These are phyloP conservation scores for Ceyx erithaca DNA, from an alignment of 2,797 vertebrate species.

Conservation along the genomic window DNA sequence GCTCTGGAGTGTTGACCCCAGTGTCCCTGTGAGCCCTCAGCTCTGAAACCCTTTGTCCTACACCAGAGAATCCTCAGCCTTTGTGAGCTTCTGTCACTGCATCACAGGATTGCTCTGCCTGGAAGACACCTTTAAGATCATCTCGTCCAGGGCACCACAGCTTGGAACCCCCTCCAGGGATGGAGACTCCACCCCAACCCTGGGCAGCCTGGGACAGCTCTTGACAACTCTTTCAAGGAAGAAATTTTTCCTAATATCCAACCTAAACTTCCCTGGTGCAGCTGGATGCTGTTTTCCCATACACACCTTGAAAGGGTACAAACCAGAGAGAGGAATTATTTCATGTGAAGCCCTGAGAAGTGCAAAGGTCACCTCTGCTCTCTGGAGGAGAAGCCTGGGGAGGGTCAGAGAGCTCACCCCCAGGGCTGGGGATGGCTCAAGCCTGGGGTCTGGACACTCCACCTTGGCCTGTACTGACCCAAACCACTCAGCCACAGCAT, in stretches of 20 bases:
- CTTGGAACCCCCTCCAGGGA: background rate
- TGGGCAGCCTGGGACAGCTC: background rate
- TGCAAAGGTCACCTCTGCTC: background rate
- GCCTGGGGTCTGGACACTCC: background rate
- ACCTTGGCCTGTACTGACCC: background rate
- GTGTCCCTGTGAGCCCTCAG: background rate
- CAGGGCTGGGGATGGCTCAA: background rate
- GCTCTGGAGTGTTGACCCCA: fast-evolving
- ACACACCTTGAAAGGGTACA: fast-evolving
- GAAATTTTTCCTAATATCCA: background rate
- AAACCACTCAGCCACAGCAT: background rate
- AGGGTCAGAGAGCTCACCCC: background rate
- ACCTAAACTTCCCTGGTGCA: background rate
- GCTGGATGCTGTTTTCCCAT: background rate
- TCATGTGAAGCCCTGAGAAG: background rate
- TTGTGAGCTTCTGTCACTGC: fast-evolving
- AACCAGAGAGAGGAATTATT: background rate
- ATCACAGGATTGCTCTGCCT: background rate
- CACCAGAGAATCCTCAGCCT: background rate
- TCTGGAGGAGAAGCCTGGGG: background rate
- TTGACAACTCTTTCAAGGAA: background rate
- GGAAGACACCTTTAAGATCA: background rate
- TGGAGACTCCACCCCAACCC: background rate
- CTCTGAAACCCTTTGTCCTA: background rate
- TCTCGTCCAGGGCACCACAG: background rate